These are phyloP conservation scores for Temnothorax ravouxi DNA, from an alignment of 2,888 invertebrate genomes.

Conservation along the genomic window DNA sequence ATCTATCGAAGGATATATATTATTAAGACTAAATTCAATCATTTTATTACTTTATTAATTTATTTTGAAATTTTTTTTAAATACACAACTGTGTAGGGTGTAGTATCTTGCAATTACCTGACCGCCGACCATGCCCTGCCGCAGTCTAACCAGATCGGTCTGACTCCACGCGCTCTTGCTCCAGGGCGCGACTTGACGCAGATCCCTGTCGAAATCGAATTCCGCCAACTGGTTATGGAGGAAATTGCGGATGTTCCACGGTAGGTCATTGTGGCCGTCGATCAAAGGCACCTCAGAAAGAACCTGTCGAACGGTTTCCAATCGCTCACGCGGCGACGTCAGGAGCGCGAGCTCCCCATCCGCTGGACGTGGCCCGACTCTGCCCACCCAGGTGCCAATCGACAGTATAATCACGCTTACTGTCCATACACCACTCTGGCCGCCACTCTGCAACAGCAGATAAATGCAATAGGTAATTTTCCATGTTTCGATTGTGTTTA, in stretches of 20 bases:
- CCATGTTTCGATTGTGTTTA: background rate
- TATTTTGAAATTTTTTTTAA: background rate
- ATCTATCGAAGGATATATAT: background rate
- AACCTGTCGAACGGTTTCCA: constrained; percentile 89
- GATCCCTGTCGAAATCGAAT: constrained; percentile 90
- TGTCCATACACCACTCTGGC: constrained; percentile 80
- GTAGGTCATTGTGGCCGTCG: constrained; percentile 92
- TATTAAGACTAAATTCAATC: background rate
- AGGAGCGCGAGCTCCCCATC: constrained; percentile 85
- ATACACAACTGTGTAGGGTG: background rate
- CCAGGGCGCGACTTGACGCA: constrained; percentile 92
- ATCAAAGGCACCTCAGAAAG: constrained; percentile 90
- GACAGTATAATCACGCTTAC: constrained; percentile 81
- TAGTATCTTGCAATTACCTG: constrained; percentile 87
- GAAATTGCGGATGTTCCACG: constrained; percentile 96
- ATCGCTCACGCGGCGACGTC: constrained; percentile 88
- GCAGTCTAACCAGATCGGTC: constrained; percentile 91
- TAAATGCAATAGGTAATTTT: constrained; percentile 8
- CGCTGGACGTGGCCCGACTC: constrained; percentile 80
- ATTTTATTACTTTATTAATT: background rate
- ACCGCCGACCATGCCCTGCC: constrained; percentile 92
- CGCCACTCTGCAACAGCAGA: constrained; percentile 77
- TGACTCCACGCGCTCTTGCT: constrained; percentile 93
- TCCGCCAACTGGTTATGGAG: constrained; percentile 92
- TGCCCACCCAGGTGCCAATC: constrained; percentile 81